Base-by-base conservation (phyloP, 2,113 vertebrate genomes). In the Oncorhynchus gorbuscha region DNA sequence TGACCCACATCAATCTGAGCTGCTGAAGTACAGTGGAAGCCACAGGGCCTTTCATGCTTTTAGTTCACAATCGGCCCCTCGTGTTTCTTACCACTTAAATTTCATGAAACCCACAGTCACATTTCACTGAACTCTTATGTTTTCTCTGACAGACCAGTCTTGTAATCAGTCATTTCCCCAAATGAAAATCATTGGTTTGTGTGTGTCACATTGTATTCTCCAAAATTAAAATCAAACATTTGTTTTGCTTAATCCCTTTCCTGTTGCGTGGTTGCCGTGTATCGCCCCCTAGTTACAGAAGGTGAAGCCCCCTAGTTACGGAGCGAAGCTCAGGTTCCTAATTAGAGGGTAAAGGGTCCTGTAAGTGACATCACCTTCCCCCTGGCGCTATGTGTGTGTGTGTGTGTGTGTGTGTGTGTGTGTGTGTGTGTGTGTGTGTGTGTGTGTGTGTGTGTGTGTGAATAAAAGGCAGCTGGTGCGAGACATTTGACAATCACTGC, bases 311-410 rank as follows among this genome's bases (percentile, higher is more conserved):
- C 70, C 11, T 62, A 8, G 59, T 62, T 62, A 62, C n/a, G n/a
- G 85, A 32, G 72, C 76, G 80, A 89, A 85, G 86, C 81, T 88
- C 55, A 61, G 76, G 86, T 91, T 93, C 87, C 83, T 91, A 93
- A 93, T 94, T 92, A 94, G 80, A 93, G 86, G 85, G 76, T 76
- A 76, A 85, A 83, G 81, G 78, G 64, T 78, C 84, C 81, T 84
- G 80, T 69, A 79, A 83, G 85, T 92, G 92, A 92, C 91, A 92
- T 94, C 93, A 92, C 82, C 84, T 86, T 22, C 76, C 89, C 81
- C 76, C 81, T 66, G 72, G 82, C 80, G 72, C 68, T 76, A 4
- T 77, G 61, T 49, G 68, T 58, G 70, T 78, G 48, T 49, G 68
- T 58, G 70, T 78, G 48, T 61, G 7, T 62, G 59, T 61, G 66